Percentiles rank a stretch among this genome's conserved stretches.
Evolutionary conservation across 2,113 vertebrate genomes (phyloP).

Genomic region (Pachyramphus minor): DNA sequence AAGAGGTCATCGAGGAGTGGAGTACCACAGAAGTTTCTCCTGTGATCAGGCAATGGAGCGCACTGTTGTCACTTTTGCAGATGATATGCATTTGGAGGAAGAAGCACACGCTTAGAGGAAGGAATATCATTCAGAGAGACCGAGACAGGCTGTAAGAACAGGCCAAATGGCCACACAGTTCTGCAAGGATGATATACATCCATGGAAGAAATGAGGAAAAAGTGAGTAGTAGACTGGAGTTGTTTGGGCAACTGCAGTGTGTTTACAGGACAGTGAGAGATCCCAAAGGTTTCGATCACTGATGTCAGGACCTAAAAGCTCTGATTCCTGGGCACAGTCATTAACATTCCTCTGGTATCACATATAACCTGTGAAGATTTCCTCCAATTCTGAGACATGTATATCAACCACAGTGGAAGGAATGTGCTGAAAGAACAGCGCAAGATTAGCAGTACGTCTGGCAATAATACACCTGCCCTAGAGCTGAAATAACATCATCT

Average conservation of each 20-base stretch:
- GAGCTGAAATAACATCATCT: background rate
- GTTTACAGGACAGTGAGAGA: background rate
- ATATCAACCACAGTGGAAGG: background rate
- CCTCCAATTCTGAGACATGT: background rate
- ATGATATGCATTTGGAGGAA: background rate
- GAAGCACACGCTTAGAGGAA: background rate
- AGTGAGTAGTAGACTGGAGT: too few species aligned
- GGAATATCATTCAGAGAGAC: background rate
- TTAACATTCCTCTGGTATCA: background rate
- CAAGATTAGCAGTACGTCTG: background rate
- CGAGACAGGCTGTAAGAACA: background rate
- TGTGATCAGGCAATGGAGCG: background rate
- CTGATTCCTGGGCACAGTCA: background rate
- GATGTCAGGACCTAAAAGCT: background rate
- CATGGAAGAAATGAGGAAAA: background rate
- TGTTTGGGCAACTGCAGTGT: background rate
- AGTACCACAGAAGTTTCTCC: background rate
- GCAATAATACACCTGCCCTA: background rate
- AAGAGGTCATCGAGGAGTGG: background rate
- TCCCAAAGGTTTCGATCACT: accelerated
- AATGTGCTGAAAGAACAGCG: background rate
- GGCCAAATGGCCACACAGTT: background rate
- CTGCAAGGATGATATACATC: background rate
- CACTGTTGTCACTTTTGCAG: background rate
- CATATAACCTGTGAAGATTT: background rate